Base-by-base conservation (phyloP, 2,797 vertebrate genomes). In the Phataginus tetradactyla region DNA sequence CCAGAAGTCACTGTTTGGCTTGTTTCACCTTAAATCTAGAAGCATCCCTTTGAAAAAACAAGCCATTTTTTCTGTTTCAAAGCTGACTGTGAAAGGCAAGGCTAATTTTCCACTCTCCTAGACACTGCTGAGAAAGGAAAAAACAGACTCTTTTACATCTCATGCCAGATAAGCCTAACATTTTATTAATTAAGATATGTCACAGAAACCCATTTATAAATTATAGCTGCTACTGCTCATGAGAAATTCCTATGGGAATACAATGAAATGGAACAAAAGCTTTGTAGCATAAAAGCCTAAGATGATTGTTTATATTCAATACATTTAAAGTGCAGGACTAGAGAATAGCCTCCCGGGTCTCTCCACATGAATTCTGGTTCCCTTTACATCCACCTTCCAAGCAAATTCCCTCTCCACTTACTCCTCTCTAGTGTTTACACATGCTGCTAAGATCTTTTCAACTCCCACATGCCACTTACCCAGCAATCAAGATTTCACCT, bases 161-260 rank as follows among this genome's bases (percentile, higher is more conserved):
- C 39, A 55, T 77, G 81, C 66, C 80, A 78, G 20, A 96, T 0
- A 81, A 78, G 69, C 90, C 0, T 64, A 97, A 77, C 29, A 83
- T 94, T 97, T 84, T 63, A 97, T 92, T 93, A 92, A 96, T 94
- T 71, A 64, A 12, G 53, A 96, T 96, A 90, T 17, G 29, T 18
- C n/a, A 91, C 0, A 77, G 59, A 89, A 49, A n/a, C 63, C 80
- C 2, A 57, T 92, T 86, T 92, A 39, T 81, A 68, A 83, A 32
- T 66, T 59, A 80, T 2, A 51, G 53, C 17, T 93, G 37, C 45
- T 64, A 55, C 34, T 11, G 13, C 37, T 92, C 51, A 55, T 61
- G 79, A 88, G 17, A 59, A 66, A 93, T 55, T 92, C 74, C 34
- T 84, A 25, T 25, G 34, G 64, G 34, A 79, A 91, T 59, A 96